These are phyloP conservation scores for Melanostoma scalare DNA, from an alignment of 2,888 invertebrate genomes.

Conservation along the genomic window DNA sequence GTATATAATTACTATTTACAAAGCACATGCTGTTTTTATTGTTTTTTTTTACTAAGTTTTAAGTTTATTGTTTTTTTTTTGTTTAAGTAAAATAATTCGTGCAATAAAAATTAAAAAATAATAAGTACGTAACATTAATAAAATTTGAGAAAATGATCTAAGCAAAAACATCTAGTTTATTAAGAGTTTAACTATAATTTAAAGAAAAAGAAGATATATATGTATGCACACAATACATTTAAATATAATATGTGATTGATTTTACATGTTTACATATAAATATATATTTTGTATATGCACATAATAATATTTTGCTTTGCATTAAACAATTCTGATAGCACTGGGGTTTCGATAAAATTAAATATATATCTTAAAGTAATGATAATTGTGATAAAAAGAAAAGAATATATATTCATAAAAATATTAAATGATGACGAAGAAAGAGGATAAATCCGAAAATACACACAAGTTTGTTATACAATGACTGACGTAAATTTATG, in stretches of 20 bases:
- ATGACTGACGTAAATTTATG: constrained; percentile 56
- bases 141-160: constrained; percentile 76
- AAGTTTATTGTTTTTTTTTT: constrained; percentile 35
- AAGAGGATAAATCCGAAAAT: constrained; percentile 21
- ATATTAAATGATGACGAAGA: constrained; percentile 34
- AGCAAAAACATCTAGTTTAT: constrained; percentile 66
- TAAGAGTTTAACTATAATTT: constrained; percentile 65
- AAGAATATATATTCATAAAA: constrained; percentile 10
- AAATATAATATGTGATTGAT: constrained; percentile 74
- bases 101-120: constrained; percentile 49
- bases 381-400: constrained; percentile 62
- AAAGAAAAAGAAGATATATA: constrained; percentile 57
- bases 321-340: constrained; percentile 64
- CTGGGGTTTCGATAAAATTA: constrained; percentile 59
- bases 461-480: constrained; percentile 30
- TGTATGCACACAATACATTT: constrained; percentile 39
- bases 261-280: constrained; percentile 37
- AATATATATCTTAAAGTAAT: constrained; percentile 62
- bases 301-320: constrained; percentile 39
- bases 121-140: constrained; percentile 71
- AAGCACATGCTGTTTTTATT: constrained; percentile 53
- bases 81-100: constrained; percentile 43
- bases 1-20: constrained; percentile 48
- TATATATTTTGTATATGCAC: constrained; percentile 22
- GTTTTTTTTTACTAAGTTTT: constrained; percentile 47